Conservation (phyloP, 1,140 invertebrate species). For the Zophobas morio region DNA sequence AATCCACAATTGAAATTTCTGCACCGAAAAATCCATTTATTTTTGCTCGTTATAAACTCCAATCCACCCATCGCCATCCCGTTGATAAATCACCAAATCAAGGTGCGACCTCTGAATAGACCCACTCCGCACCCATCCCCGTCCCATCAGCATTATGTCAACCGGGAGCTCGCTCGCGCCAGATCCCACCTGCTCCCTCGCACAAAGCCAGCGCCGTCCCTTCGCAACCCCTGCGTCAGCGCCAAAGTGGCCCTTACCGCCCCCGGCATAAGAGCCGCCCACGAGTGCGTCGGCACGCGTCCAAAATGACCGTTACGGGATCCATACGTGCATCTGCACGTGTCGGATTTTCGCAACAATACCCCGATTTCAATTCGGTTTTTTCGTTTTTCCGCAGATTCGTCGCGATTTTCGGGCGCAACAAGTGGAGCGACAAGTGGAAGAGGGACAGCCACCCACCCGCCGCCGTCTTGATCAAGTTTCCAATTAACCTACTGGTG, state of each 20-base stretch:
- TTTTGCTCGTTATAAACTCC: neutral
- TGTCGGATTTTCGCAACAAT: constrained; percentile 20
- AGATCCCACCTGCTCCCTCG: constrained; percentile 45
- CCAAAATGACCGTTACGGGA: constrained; percentile 53
- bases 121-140: no score
- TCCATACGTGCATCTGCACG: constrained; percentile 53
- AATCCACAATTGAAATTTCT: no score
- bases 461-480: constrained; percentile 26
- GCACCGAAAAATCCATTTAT: neutral
- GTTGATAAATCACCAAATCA: neutral
- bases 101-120: no score
- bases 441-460: neutral
- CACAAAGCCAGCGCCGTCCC: constrained; percentile 47
- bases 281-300: constrained; percentile 53
- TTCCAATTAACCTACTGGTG: constrained; percentile 53
- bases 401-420: neutral
- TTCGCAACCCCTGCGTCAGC: constrained; percentile 25
- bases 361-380: constrained; percentile 4
- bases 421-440: constrained; percentile 26
- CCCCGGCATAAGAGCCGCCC: neutral
- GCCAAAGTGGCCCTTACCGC: constrained; percentile 43
- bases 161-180: constrained; percentile 16
- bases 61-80: neutral
- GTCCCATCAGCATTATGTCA: no score
- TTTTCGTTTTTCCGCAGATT: neutral